A percentile compares a stretch with the other conserved stretches of the same genome.
These are phyloP conservation scores for Alexandromys fortis DNA, from an alignment of 2,113 vertebrate genomes.

Conservation along the genomic window DNA sequence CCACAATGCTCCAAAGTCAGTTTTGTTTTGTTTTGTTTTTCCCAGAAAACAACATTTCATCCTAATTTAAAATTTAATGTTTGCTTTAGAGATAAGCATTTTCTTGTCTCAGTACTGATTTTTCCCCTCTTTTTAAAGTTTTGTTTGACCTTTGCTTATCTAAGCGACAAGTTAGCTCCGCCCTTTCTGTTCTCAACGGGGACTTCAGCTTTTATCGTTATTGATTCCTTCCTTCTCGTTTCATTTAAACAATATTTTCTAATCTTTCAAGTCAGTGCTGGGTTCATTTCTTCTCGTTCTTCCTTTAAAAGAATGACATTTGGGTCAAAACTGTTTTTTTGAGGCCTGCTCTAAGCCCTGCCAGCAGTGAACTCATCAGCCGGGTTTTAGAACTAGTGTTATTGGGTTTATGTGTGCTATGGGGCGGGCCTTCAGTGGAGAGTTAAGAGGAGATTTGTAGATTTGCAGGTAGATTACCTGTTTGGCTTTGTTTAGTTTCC, in stretches of 20 bases:
- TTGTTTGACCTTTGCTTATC: background rate
- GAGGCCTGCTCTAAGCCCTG: background rate
- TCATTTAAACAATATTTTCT: background rate
- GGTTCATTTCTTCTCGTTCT: background rate
- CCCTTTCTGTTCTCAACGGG: background rate
- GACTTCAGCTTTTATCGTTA: background rate
- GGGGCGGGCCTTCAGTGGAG: background rate
- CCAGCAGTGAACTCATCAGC: rapidly evolving
- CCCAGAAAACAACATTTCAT: background rate
- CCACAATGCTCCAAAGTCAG: background rate
- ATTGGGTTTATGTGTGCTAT: too few species aligned
- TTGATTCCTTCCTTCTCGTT: background rate
- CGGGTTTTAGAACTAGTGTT: too few species aligned
- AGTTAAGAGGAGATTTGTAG: background rate
- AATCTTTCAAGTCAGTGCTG: background rate
- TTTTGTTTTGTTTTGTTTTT: background rate
- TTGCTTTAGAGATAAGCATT: too few species aligned
- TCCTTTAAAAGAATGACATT: background rate
- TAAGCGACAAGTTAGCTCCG: background rate
- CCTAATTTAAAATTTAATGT: background rate
- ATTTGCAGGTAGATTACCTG: background rate
- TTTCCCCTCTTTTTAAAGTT: background rate
- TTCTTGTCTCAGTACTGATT: background rate
- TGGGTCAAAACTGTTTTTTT: background rate
- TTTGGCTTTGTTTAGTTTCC: background rate